Evolutionary conservation across 1,140 invertebrate species (phyloP).

Genomic region (Sitobion miscanthi): DNA sequence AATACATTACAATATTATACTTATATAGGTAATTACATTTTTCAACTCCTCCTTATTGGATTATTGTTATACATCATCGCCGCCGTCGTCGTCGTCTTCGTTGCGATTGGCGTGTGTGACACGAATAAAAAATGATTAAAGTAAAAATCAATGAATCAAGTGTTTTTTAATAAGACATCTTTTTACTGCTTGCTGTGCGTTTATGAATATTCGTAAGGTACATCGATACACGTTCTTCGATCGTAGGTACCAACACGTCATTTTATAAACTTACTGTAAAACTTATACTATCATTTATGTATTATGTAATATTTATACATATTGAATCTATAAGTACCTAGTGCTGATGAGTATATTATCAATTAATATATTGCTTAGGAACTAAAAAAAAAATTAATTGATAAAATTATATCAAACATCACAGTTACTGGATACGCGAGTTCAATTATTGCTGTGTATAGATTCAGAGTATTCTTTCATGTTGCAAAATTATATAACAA

Average conservation of each 20-base stretch:
- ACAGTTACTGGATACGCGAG: background rate
- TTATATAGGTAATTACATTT: background rate
- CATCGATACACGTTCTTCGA: background rate
- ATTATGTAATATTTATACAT: background rate
- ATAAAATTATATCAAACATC: background rate
- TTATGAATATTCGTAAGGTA: background rate
- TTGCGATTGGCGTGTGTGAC: background rate
- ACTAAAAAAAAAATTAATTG: background rate
- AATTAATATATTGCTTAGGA: background rate
- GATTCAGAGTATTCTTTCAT: background rate
- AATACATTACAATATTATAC: background rate
- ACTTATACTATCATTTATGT: background rate
- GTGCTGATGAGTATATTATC: background rate
- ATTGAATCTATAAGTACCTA: background rate
- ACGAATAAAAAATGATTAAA: background rate
- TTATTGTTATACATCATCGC: background rate
- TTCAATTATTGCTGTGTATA: slow-evolving; percentile 7
- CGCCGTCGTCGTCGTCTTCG: no score
- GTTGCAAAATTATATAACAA: background rate
- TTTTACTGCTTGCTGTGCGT: background rate
- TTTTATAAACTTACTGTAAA: background rate
- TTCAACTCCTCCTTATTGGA: background rate
- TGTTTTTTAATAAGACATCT: background rate
- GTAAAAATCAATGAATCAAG: background rate
- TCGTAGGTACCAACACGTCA: background rate